Percentiles rank a stretch among this genome's conserved stretches.
Evolutionary conservation across 2,113 vertebrate species (phyloP).

Genomic region (Amazona guildingii): DNA sequence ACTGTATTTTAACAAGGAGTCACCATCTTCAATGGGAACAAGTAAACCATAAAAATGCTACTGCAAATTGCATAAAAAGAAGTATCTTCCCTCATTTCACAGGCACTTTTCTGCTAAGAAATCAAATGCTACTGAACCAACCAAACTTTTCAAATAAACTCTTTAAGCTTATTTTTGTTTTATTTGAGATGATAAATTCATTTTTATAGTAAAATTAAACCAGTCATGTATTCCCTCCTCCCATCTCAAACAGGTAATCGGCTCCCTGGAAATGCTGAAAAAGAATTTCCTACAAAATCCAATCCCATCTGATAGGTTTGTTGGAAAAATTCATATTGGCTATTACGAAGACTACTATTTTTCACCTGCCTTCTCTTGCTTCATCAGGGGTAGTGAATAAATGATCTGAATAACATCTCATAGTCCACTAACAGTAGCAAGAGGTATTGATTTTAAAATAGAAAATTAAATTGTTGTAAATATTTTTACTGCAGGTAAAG

Average conservation of each 20-base stretch:
- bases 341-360: background rate
- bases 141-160: background rate
- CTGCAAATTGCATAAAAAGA: background rate
- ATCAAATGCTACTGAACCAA: background rate
- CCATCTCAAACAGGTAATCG: background rate
- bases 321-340: background rate
- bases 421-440: background rate
- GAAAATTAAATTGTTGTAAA: background rate
- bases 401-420: background rate
- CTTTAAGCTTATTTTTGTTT: background rate
- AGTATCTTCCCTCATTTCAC: background rate
- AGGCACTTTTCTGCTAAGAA: background rate
- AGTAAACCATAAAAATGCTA: background rate
- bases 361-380: background rate
- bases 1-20: background rate
- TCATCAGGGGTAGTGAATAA: background rate
- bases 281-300: background rate
- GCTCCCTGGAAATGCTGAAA: background rate
- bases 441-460: background rate
- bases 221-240: background rate
- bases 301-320: background rate
- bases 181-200: background rate
- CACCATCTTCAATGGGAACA: background rate
- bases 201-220: background rate
- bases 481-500: background rate